Conservation (phyloP, 2,797 vertebrate genomes). For the Etheostoma nigrum region DNA sequence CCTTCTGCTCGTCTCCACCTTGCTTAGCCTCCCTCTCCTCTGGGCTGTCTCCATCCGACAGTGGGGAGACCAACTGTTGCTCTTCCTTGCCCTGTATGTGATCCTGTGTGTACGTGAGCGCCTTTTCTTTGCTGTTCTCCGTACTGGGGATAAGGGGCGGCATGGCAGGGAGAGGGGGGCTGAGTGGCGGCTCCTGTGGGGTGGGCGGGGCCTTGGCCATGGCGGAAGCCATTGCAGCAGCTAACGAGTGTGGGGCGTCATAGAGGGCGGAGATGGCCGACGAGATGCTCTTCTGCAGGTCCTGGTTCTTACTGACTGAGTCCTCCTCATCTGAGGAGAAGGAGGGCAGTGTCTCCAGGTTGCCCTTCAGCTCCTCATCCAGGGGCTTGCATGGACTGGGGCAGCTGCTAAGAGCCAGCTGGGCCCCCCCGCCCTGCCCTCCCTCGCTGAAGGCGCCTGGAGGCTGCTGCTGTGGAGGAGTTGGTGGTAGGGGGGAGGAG, state of each 20-base stretch:
- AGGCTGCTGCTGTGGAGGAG: constrained; percentile 52
- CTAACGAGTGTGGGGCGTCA: constrained; percentile 84
- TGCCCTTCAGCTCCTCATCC: constrained; percentile 92
- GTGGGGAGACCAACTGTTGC: constrained; percentile 16
- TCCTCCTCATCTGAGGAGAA: constrained; percentile 96
- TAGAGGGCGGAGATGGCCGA: constrained; percentile 94
- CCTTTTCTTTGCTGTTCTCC: constrained; percentile 54
- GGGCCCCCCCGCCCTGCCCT: constrained; percentile 79
- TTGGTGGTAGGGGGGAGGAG: constrained; percentile 66
- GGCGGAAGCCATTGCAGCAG: constrained; percentile 71
- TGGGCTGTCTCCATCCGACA: constrained; percentile 19
- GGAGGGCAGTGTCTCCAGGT: constrained; percentile 92
- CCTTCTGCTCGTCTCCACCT: constrained; percentile 29
- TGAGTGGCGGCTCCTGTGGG: constrained; percentile 63
- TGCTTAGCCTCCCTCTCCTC: constrained; percentile 40
- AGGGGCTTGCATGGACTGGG: constrained; percentile 91
- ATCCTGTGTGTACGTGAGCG: constrained; percentile 38
- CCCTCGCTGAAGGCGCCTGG: constrained; percentile 63
- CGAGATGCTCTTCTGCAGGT: constrained; percentile 95
- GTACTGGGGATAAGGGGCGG: constrained; percentile 62
- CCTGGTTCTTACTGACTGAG: constrained; percentile 94
- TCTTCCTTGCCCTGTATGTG: constrained; percentile 33
- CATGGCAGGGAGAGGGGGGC: constrained; percentile 68
- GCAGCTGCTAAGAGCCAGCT: constrained; percentile 86
- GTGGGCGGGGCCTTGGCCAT: constrained; percentile 69